Evolutionary conservation across 2,888 invertebrate genomes (phyloP).

Genomic region (Lepidochitona cinerea): DNA sequence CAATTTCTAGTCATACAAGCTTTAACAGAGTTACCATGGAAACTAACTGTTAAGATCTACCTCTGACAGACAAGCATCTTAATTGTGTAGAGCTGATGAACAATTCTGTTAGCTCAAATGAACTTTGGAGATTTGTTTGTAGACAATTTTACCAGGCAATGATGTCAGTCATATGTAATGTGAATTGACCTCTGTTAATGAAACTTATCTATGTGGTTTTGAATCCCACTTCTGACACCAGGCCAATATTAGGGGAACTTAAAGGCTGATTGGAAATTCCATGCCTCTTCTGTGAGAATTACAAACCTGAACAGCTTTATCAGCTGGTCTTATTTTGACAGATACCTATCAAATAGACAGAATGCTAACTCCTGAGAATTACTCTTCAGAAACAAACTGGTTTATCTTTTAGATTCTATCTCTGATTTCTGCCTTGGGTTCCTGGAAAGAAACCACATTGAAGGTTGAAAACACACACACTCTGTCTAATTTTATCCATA

Average conservation of each 20-base stretch:
- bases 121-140: no score
- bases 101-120: no score
- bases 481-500: no score
- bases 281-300: no score
- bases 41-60: background rate
- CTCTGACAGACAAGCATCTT: background rate
- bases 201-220: no score
- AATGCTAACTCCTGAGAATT: background rate
- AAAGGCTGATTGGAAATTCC: no score
- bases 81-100: background rate
- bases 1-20: no score
- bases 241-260: no score
- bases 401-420: background rate
- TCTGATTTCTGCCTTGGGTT: background rate
- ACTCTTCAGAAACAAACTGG: background rate
- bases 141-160: no score
- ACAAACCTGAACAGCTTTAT: constrained; percentile 18
- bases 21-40: background rate
- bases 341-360: constrained; percentile 1
- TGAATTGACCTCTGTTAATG: no score
- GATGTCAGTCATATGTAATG: no score
- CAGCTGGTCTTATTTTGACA: constrained; percentile 24
- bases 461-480: background rate
- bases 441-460: background rate
- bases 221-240: no score